A percentile compares a stretch with the other conserved stretches of the same genome.
These are phyloP conservation scores for Mechanitis mazaeus DNA, from an alignment of 2,888 invertebrate species.

Conservation along the genomic window DNA sequence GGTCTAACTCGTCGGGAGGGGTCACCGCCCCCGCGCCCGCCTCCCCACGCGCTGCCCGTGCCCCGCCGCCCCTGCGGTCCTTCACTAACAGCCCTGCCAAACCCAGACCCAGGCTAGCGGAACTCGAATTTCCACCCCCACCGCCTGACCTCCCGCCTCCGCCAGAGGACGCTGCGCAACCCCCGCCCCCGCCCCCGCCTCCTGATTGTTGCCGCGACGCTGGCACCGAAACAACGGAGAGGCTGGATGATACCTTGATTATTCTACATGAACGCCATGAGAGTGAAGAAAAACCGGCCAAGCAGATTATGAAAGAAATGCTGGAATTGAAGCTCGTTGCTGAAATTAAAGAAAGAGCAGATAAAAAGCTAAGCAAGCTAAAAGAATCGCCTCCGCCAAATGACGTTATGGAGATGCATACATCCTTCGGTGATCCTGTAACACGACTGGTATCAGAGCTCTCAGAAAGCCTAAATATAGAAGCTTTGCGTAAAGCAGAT, in stretches of 20 bases:
- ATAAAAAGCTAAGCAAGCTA: conserved; percentile 77
- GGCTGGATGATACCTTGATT: conserved; percentile 72
- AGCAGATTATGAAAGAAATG: conserved; percentile 86
- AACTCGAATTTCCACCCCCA: conserved; percentile 92
- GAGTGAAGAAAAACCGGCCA: conserved; percentile 48
- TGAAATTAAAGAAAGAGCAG: conserved; percentile 88
- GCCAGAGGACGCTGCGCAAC: conserved; percentile 78
- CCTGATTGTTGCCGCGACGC: conserved; percentile 78
- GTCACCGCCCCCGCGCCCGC: conserved; percentile 79
- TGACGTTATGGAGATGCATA: conserved; percentile 38
- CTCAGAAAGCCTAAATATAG: conserved; percentile 88
- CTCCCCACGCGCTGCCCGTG: conserved; percentile 58
- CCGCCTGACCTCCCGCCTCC: conserved; percentile 88
- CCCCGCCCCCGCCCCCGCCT: conserved; percentile 64
- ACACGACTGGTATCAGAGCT: conserved; percentile 88
- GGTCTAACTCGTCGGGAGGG: conserved; percentile 92
- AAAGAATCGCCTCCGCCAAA: conserved; percentile 71
- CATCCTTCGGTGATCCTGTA: conserved; percentile 82
- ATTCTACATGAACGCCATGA: conserved; percentile 75
- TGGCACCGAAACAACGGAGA: conserved; percentile 82
- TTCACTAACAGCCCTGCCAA: conserved; percentile 83
- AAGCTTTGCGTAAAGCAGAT: conserved; percentile 59
- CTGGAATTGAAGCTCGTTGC: conserved; percentile 86
- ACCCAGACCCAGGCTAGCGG: conserved; percentile 84
- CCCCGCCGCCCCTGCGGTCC: conserved; percentile 68